A percentile compares a stretch with the other conserved stretches of the same genome.
These are phyloP conservation scores for Crotalus helleri DNA, from an alignment of 2,113 vertebrate species.

Conservation along the genomic window DNA sequence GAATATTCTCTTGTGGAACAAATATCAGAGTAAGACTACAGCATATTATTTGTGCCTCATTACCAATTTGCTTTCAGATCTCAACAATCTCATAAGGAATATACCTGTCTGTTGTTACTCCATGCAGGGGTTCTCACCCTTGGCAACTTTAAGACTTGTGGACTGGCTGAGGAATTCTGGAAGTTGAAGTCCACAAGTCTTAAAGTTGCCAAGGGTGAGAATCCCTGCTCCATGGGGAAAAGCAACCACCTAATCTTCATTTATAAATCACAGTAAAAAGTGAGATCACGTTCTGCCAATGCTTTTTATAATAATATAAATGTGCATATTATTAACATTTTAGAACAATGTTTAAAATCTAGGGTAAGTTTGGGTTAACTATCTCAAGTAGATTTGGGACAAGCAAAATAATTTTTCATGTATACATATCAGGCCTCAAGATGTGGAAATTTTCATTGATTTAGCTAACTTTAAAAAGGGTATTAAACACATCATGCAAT, in stretches of 20 bases:
- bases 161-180: too few relatives aligned
- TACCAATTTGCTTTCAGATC: not conserved
- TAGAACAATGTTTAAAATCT: not conserved
- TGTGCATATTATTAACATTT: not conserved
- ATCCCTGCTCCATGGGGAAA: not conserved
- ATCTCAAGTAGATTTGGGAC: not conserved
- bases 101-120: not conserved
- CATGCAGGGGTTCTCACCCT: not conserved
- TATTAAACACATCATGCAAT: not conserved
- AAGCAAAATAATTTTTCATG: not conserved
- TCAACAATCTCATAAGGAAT: not conserved
- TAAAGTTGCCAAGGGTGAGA: too few relatives aligned
- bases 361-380: not conserved
- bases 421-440: not conserved
- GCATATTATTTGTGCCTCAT: not conserved
- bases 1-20: not conserved
- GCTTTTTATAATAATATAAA: not conserved
- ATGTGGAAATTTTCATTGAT: not conserved
- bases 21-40: not conserved
- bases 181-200: too few relatives aligned
- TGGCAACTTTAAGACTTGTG: too few relatives aligned
- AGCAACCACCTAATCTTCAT: not conserved
- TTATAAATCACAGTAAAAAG: not conserved
- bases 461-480: not conserved
- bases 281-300: not conserved